phyloP scores from a whole-genome alignment of 2,797 vertebrate species.

The Helarctos malayanus region DNA sequence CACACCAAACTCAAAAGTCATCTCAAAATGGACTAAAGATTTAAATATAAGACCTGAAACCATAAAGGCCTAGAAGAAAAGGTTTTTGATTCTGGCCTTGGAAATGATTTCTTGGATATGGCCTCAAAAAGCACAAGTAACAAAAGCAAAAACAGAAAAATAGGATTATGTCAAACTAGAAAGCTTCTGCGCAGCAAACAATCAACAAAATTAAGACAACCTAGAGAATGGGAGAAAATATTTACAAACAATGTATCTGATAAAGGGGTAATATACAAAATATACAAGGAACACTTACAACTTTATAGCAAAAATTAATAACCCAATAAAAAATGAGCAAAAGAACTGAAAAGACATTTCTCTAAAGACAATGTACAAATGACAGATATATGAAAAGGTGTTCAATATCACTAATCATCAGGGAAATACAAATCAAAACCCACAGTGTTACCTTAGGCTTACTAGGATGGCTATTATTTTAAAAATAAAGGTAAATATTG shows the following conservation, averaged over 20 bases:
- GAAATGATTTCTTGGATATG: background rate
- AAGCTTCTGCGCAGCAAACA: background rate
- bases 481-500: background rate
- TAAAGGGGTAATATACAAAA: background rate
- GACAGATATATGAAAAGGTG: background rate
- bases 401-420: background rate
- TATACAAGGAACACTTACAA: background rate
- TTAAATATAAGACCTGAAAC: background rate
- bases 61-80: background rate
- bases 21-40: background rate
- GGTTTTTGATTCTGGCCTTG: background rate
- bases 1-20: background rate
- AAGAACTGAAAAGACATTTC: background rate
- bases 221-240: background rate
- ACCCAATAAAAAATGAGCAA: background rate
- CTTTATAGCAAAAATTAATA: background rate
- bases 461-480: background rate
- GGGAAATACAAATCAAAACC: background rate
- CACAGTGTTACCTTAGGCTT: background rate
- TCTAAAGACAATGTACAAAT: background rate
- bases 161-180: background rate
- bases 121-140: background rate
- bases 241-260: background rate
- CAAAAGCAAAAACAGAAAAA: background rate
- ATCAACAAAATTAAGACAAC: background rate